These are phyloP conservation scores for Brassicogethes aeneus DNA, from an alignment of 2,888 invertebrate genomes.

Conservation along the genomic window DNA sequence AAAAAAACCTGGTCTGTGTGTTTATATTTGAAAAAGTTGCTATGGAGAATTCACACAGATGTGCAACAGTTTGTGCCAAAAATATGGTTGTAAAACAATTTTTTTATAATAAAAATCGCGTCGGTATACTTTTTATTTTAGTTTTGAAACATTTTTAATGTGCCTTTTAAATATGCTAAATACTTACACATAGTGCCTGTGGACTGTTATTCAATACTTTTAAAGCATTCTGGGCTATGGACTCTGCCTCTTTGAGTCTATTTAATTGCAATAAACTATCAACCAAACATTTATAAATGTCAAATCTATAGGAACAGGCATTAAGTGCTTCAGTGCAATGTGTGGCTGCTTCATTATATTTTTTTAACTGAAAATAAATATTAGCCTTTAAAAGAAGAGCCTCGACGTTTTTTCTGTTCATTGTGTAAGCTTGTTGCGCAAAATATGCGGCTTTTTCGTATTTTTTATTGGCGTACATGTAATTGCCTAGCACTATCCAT, in stretches of 20 bases:
- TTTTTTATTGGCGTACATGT: conserved; percentile 54
- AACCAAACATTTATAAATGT: conserved; percentile 69
- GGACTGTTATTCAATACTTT: conserved; percentile 64
- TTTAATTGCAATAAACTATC: conserved; percentile 63
- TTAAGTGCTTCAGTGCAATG: conserved; percentile 60
- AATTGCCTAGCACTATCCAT: conserved; percentile 70
- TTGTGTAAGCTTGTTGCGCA: conserved; percentile 59
- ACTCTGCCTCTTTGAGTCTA: conserved; percentile 61
- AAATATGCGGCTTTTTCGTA: conserved; percentile 62
- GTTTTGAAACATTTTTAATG: too few relatives aligned
- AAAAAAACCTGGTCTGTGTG: too few relatives aligned
- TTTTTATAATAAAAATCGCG: too few relatives aligned
- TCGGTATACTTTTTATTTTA: too few relatives aligned
- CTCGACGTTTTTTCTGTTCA: conserved; percentile 54
- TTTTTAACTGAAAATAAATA: conserved; percentile 55
- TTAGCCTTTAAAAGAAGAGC: conserved; percentile 66
- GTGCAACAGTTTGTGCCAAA: too few relatives aligned
- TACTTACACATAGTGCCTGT: conserved; percentile 60
- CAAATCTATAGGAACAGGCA: conserved; percentile 51
- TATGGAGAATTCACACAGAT: too few relatives aligned
- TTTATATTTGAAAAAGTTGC: too few relatives aligned
- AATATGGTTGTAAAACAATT: too few relatives aligned
- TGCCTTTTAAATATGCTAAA: too few relatives aligned
- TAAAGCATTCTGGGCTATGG: conserved; percentile 61
- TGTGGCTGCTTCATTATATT: conserved; percentile 54